A percentile compares a stretch with the other conserved stretches of the same genome.
phyloP scores from a whole-genome alignment of 2,113 vertebrate genomes.

The Ciconia stormi region DNA sequence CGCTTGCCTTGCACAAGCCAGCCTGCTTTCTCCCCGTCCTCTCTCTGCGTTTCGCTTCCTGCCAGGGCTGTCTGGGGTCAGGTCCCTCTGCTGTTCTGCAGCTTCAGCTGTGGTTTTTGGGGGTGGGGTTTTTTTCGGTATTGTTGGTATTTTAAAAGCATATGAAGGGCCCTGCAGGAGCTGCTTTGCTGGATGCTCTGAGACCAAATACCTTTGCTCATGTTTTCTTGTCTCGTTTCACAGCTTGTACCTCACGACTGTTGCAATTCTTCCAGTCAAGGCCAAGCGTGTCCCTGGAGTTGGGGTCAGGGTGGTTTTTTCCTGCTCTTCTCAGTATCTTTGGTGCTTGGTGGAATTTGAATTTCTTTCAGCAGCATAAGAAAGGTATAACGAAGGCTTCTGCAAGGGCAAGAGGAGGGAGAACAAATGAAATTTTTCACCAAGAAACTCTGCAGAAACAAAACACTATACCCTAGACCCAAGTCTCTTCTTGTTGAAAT shows the following conservation, averaged over 20 bases:
- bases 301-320: background rate
- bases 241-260: background rate
- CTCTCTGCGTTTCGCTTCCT: background rate
- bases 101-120: background rate
- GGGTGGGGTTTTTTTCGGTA: background rate
- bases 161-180: background rate
- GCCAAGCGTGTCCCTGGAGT: background rate
- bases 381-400: background rate
- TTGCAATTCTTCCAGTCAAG: background rate
- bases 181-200: background rate
- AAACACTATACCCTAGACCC: background rate
- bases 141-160: background rate
- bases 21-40: background rate
- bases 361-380: background rate
- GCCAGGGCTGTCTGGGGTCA: background rate
- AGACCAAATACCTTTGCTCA: background rate
- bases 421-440: background rate
- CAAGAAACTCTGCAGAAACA: background rate
- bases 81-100: background rate
- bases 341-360: background rate
- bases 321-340: background rate
- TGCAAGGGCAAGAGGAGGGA: background rate
- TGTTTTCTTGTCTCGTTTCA: background rate
- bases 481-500: too few relatives aligned
- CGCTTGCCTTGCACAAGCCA: background rate